Base-by-base conservation (phyloP, 2,113 vertebrate genomes). In the Australoheros scitulus region DNA sequence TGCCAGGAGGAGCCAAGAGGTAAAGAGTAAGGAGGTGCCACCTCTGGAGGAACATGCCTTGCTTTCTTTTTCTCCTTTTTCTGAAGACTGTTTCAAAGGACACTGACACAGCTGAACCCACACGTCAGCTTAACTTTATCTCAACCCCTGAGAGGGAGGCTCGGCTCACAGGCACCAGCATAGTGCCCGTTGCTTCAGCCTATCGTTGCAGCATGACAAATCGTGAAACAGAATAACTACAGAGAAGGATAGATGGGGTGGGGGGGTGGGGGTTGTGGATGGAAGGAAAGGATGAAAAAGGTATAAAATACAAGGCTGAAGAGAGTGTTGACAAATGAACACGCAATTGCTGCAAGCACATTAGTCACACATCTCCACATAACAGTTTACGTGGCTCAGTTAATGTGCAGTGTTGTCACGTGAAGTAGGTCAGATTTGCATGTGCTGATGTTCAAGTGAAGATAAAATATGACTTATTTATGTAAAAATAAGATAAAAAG, bases 41-140 rank as follows among this genome's bases (percentile, higher is more conserved):
- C 86, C 88, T 84, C 81, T 80, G 70, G 64, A 87, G 76, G 76
- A 89, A 85, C 84, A 78, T 34, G 83, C 77, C 14, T 56, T 34
- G 60, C 41, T 68, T 79, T 83, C 18, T 4, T 77, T 77, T 76
- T 65, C 72, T 56, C 2, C 11, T 41, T 9, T 58, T 78, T 61
- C 79, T 41, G n/a, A 52, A 52, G 76, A 38, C 77, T 1, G 41
- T 85, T 90, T 89, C 83, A 87, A 89, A 88, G 87, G 84, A 84
- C 58, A 76, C 38, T 84, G 91, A 91, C 77, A 83, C 91, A 89
- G 87, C 82, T 80, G 85, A 89, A 91, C 87, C 86, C 92, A 85
- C 92, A 81, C 93, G 94, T 94, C 94, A 94, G 86, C 86, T 93
- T 61, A 15, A 88, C 87, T 95, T 89, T 84, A 74, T 85, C 82